phyloP scores from a whole-genome alignment of 1,140 invertebrate species.

The Drosophila pandora region DNA sequence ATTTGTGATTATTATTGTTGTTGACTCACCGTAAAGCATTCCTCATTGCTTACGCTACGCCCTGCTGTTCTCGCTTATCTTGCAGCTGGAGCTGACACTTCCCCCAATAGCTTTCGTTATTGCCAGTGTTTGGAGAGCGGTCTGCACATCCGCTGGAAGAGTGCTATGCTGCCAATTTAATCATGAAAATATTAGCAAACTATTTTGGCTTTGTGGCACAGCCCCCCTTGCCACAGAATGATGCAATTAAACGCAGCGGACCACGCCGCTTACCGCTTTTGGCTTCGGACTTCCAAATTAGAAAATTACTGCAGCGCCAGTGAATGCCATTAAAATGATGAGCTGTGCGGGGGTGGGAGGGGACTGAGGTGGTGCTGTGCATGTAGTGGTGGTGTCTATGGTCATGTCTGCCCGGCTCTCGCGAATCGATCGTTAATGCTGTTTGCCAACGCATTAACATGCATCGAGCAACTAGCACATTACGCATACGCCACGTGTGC shows the following conservation, averaged over 20 bases:
- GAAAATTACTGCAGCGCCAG: slow-evolving; percentile 62
- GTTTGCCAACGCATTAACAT: slow-evolving; percentile 76
- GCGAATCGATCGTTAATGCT: slow-evolving; percentile 48
- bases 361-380: background rate
- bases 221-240: slow-evolving; percentile 6
- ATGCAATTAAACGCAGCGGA: slow-evolving; percentile 64
- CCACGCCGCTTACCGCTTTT: slow-evolving; percentile 41
- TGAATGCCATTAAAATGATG: slow-evolving; percentile 64
- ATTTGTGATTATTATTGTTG: slow-evolving; percentile 11
- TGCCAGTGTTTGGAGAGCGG: slow-evolving; percentile 1
- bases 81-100: background rate
- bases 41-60: slow-evolving; percentile 18
- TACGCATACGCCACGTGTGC: slow-evolving; percentile 72
- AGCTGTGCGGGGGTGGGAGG: slow-evolving; percentile 13
- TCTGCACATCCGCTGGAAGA: slow-evolving; percentile 24
- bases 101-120: slow-evolving; percentile 16
- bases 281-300: slow-evolving; percentile 62
- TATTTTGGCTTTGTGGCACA: slow-evolving; percentile 24
- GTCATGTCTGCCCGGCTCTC: slow-evolving; percentile 50
- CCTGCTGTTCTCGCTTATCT: slow-evolving; percentile 30
- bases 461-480: slow-evolving; percentile 32
- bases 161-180: slow-evolving; percentile 26
- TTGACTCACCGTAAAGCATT: slow-evolving; percentile 32
- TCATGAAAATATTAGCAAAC: slow-evolving; percentile 41
- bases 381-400: slow-evolving; percentile 56